Evolutionary conservation across 1,140 invertebrate genomes (phyloP).

Genomic region (Procambarus virginalis): DNA sequence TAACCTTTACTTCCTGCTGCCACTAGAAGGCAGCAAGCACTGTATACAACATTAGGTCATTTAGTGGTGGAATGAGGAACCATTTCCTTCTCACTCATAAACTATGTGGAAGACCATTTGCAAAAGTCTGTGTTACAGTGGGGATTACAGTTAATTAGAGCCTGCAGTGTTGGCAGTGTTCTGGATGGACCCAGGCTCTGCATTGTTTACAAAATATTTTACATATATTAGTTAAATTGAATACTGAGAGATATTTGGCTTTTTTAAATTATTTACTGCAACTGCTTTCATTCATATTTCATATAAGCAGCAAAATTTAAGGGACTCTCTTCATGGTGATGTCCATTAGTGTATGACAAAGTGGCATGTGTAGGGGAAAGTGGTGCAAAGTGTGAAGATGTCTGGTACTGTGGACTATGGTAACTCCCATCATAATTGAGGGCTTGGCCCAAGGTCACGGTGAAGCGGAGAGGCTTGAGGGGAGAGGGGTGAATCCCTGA

Average conservation of each 20-base stretch:
- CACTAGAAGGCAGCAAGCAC: too few relatives aligned
- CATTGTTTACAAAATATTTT: too few relatives aligned
- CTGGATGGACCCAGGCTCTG: neutral
- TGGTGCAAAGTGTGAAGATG: conserved; percentile 47
- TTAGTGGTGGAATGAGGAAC: too few relatives aligned
- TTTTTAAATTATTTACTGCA: neutral
- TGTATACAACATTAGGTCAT: too few relatives aligned
- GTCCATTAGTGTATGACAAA: conserved; percentile 36
- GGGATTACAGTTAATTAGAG: neutral
- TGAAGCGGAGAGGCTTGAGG: conserved; percentile 32
- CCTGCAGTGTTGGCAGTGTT: too few relatives aligned
- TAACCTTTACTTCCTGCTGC: too few relatives aligned
- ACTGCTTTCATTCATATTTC: conserved; percentile 43
- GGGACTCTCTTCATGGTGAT: conserved; percentile 54
- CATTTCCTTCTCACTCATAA: too few relatives aligned
- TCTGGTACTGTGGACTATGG: conserved; percentile 64
- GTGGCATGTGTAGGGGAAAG: conserved; percentile 45
- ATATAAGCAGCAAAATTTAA: conserved; percentile 56
- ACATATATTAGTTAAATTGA: neutral
- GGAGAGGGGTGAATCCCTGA: conserved; percentile 35
- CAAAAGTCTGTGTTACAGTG: neutral
- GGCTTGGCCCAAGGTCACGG: conserved; percentile 11
- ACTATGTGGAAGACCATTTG: too few relatives aligned
- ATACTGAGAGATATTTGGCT: neutral
- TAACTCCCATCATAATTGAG: conserved; percentile 52